Conservation (phyloP, 2,797 vertebrate genomes). For the Rachycentron canadum region DNA sequence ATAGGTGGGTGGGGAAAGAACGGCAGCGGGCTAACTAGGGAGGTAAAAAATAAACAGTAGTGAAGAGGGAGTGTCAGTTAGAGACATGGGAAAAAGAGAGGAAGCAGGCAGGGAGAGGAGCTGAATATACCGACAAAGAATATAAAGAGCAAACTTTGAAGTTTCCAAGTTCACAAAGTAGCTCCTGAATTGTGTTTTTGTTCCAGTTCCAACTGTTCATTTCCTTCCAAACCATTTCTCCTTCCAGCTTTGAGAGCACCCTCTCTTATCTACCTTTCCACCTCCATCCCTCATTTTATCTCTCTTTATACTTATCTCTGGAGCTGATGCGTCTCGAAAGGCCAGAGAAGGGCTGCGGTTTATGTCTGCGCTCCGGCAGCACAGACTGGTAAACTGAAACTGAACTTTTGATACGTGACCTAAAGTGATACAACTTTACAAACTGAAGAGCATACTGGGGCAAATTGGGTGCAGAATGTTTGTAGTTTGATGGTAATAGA, state of each 20-base stretch:
- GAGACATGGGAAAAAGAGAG: slow-evolving; percentile 8
- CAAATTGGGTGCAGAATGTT: slow-evolving; percentile 51
- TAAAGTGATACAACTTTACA: slow-evolving; percentile 52
- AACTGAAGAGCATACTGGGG: slow-evolving; percentile 42
- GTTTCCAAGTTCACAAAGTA: slow-evolving; percentile 62
- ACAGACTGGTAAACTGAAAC: slow-evolving; percentile 45
- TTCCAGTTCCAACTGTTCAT: slow-evolving; percentile 58
- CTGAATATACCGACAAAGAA: slow-evolving; percentile 40
- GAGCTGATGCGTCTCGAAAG: slow-evolving; percentile 40
- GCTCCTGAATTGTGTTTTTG: slow-evolving; percentile 61
- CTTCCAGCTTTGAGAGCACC: slow-evolving; percentile 47
- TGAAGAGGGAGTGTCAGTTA: slow-evolving; percentile 31
- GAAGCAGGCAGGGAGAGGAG: slow-evolving; percentile 17
- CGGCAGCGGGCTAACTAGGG: slow-evolving; percentile 30
- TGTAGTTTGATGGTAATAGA: slow-evolving; percentile 66
- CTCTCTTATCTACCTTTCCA: slow-evolving; percentile 61
- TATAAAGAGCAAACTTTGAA: slow-evolving; percentile 48
- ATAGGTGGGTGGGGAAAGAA: not conserved
- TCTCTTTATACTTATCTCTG: slow-evolving; percentile 50
- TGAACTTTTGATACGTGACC: slow-evolving; percentile 51
- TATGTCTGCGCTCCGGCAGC: slow-evolving; percentile 26
- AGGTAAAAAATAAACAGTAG: slow-evolving; percentile 38
- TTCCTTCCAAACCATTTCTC: slow-evolving; percentile 56
- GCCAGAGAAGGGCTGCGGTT: slow-evolving; percentile 35
- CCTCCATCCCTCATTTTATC: slow-evolving; percentile 56